Base-by-base conservation (phyloP, 2,113 vertebrate species). In the Rhea americana region DNA sequence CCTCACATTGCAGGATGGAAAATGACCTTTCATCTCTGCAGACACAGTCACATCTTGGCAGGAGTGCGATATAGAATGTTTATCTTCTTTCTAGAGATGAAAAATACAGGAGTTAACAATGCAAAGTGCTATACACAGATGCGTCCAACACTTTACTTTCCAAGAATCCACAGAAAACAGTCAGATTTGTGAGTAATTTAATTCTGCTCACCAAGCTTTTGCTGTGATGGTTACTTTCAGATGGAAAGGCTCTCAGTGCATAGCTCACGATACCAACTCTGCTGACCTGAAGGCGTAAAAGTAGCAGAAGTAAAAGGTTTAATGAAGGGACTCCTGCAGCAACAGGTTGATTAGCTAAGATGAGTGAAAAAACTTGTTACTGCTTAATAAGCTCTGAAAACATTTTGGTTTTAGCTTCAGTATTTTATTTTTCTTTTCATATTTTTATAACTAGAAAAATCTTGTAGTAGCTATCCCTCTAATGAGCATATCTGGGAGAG, bases 311-410 rank as follows among this genome's bases (percentile, higher is more conserved):
- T 87, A 70, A 87, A 93, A 72, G 8, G 22, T 82, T 90, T 92
- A 96, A 92, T 83, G 41, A 92, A 80, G 39, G 66, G 61, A 72
- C 22, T 72, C 56, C 68, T 82, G 61, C 35, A 94, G 70, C 53
- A 82, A 45, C 22, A 75, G 9, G 11, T 2, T 22, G 82, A 20
- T 39, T 11, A 25, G 85, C 28, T 75, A 86, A 80, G 37, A 82
- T 43, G 7, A 80, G 12, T 35, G 7, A 71, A 91, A 83, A 91
- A 71, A 77, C 13, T 80, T 92, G 11, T 76, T 53, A 79, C 62
- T 28, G 8, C 11, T 85, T 94, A 95, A 92, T 4, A 1, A 93
- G 77, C 45, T 90, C 50, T 82, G 56, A 87, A 88, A 91, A 75
- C 8, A 61, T 71, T 76, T 78, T n/a, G 6, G 4, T 26, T 63